Base-by-base conservation (phyloP, 2,113 vertebrate genomes). In the Tympanuchus pallidicinctus region DNA sequence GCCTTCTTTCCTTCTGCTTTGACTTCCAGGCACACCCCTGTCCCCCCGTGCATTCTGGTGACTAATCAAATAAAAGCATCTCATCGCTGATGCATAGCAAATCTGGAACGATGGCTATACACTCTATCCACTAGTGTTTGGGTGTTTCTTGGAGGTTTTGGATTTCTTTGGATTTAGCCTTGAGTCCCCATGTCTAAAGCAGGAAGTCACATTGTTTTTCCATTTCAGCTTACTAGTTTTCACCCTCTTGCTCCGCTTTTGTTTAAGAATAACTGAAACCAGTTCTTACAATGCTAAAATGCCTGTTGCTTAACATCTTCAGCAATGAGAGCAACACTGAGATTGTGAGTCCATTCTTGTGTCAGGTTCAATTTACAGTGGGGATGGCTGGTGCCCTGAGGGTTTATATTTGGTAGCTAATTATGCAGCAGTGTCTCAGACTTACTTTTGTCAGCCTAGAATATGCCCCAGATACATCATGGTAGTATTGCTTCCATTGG, bases 71-170 rank as follows among this genome's bases (percentile, higher is more conserved):
- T 60, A 18, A 61, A 56, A 83, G 70, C 5, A 1, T 83, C 69
- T 48, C 76, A 43, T 78, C 0, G 0, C 88, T 86, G 64, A 83
- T 90, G 96, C 88, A 52, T 96, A 67, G 83, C 56, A 43, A 96
- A 96, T 96, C 93, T 90, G 94, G 94, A 96, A 94, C 5, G 88
- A 83, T 1, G 3, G 92, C 88, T 88, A 77, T 77, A 88, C 84
- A 64, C 28, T 81, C 69, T 93, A 27, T 28, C 47, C 42, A 27
- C 7, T 95, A 76, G 60, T 74, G 64, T 54, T 72, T 89, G 88
- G 60, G 25, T 88, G 56, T 93, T 93, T 96, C 79, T 86, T 90
- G 86, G 69, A 64, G 52, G 82, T 91, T 92, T 95, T 91, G 76
- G 57, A 81, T 96, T 96, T 96, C 94, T 77, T 56, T 38, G 86